Evolutionary conservation across 2,888 invertebrate genomes (phyloP), one percentile per base, ranked within the genome.

Genomic region (Xestoiulus laeticollis): DNA sequence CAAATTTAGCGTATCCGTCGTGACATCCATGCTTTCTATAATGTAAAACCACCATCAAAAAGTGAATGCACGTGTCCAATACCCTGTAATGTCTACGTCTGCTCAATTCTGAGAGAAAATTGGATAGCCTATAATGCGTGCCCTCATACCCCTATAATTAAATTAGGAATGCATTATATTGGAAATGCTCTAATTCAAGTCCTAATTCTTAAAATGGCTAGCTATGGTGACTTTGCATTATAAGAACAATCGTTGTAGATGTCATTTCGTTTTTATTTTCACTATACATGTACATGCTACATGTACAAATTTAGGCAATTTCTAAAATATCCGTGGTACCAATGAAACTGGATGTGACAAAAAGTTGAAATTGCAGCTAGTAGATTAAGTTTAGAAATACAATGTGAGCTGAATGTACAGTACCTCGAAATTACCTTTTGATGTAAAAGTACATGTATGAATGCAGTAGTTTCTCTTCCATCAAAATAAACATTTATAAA

Each of bases 111-210:
- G 26, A 12, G 26, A 68, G 26, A 68, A 68, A 68, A 68, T 68
- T 22, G 26, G 68, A 68, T 68, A 78, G 78, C 30, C 78, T 30
- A 30, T 78, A 78, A 78, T 32, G 78, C 78, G 78, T 16, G 16
- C 30, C 12, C 78, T 78, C 78, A 78, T 78, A 78, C 78, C 78
- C 30, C 30, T 30, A 78, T 78, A 78, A 78, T 78, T 78, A 78
- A 78, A 78, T 78, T 78, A 78, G 78, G 78, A 78, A 78, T 78
- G 78, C 78, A 78, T 78, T 32, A 78, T 78, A 78, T 78, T 78
- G 30, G 78, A 78, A 78, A 78, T 78, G 78, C 78, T 78, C 78
- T 78, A 78, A 78, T 78, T 78, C 78, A 16, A 30, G 78, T 30
- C 78, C 78, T 78, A 78, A 78, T 78, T 78, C 30, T 48, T 4